Evolutionary conservation across 2,888 invertebrate species (phyloP).

Genomic region (Cephus runcator): DNA sequence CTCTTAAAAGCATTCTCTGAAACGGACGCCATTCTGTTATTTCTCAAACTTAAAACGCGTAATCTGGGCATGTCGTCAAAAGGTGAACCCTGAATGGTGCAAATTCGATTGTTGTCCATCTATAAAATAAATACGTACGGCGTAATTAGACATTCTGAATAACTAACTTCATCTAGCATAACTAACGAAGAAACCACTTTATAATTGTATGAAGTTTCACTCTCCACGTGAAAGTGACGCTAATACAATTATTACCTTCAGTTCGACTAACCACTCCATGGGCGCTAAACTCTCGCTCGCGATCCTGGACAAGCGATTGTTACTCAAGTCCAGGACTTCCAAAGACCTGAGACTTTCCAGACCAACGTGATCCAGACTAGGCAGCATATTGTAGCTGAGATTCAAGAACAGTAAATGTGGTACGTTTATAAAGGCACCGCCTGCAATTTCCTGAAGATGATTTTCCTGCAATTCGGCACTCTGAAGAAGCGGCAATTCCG

Average conservation of each 20-base stretch:
- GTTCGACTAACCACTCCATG: constrained; percentile 88
- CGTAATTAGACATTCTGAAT: constrained; percentile 32
- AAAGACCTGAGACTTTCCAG: constrained; percentile 79
- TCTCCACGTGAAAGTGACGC: constrained; percentile 51
- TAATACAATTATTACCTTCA: constrained; percentile 68
- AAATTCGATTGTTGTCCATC: constrained; percentile 86
- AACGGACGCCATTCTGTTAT: constrained; percentile 80
- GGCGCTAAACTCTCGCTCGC: constrained; percentile 74
- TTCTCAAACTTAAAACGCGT: constrained; percentile 81
- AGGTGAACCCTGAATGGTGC: constrained; percentile 81
- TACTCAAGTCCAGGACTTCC: constrained; percentile 87
- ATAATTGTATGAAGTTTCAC: constrained; percentile 45
- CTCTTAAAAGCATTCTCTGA: constrained; percentile 80
- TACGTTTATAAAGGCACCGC: constrained; percentile 80
- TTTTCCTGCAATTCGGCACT: constrained; percentile 85
- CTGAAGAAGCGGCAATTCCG: constrained; percentile 78
- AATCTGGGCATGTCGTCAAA: constrained; percentile 87
- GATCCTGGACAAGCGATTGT: constrained; percentile 79
- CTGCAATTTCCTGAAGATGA: constrained; percentile 76
- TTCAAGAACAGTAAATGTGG: constrained; percentile 85
- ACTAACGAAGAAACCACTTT: not conserved
- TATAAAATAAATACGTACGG: constrained; percentile 35
- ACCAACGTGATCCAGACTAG: constrained; percentile 80
- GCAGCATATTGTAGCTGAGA: constrained; percentile 83
- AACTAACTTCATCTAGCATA: constrained; percentile 42